These are phyloP conservation scores for Portevinia maculata DNA, from an alignment of 2,888 invertebrate species.

Conservation along the genomic window DNA sequence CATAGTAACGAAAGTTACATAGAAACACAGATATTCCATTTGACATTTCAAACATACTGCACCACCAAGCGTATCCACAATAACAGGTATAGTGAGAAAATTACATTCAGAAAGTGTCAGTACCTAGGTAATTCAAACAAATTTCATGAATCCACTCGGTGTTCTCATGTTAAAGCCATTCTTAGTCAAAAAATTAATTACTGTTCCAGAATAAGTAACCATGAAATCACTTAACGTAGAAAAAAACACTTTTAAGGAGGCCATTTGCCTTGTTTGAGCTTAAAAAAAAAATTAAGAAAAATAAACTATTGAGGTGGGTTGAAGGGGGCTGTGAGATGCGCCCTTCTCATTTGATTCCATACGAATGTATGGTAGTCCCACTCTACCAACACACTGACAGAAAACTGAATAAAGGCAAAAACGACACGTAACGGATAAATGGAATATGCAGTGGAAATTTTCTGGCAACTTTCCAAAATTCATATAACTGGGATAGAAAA, in stretches of 20 bases:
- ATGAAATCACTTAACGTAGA: conserved; percentile 55
- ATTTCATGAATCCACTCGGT: conserved; percentile 35
- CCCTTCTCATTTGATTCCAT: conserved; percentile 12
- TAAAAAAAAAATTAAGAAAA: conserved; percentile 16
- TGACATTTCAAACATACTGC: too few species aligned
- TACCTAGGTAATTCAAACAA: conserved; percentile 17
- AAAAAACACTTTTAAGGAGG: conserved; percentile 33
- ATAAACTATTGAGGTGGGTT: conserved; percentile 3
- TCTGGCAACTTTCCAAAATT: conserved; percentile 64
- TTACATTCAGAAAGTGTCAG: background rate
- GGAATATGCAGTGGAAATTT: conserved; percentile 38
- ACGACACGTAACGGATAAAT: conserved; percentile 30
- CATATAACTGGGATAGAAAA: conserved; percentile 46
- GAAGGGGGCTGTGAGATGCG: conserved; percentile 8
- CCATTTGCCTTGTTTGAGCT: conserved; percentile 46
- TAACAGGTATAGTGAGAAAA: background rate
- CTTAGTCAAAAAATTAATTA: conserved; percentile 61
- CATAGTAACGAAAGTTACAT: too few species aligned
- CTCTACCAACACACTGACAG: conserved; percentile 17
- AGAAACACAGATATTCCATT: too few species aligned
- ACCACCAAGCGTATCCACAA: too few species aligned
- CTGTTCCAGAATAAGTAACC: conserved; percentile 48
- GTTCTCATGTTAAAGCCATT: conserved; percentile 31
- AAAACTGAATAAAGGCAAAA: conserved; percentile 25
- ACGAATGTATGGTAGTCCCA: conserved; percentile 12